Evolutionary conservation across 2,113 vertebrate genomes (phyloP).

Genomic region (Propithecus coquereli): DNA sequence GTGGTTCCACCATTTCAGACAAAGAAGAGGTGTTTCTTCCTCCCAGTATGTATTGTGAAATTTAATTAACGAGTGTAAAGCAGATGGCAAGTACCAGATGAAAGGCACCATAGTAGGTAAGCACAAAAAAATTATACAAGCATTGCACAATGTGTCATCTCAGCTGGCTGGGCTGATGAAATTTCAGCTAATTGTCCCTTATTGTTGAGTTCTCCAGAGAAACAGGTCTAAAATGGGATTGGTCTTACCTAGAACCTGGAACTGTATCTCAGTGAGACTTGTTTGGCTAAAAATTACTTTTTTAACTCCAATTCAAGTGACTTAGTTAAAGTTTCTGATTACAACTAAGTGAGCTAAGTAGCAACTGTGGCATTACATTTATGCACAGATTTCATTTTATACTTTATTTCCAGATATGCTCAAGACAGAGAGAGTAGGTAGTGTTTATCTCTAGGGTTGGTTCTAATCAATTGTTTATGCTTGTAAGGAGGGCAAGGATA

Average conservation of each 20-base stretch:
- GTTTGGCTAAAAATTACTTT: neutral
- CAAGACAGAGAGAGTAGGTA: neutral
- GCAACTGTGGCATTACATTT: neutral
- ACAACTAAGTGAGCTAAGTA: neutral
- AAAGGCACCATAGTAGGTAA: neutral
- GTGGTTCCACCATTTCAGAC: neutral
- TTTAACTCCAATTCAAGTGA: neutral
- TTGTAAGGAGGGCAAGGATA: neutral
- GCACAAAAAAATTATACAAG: neutral
- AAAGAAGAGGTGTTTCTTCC: neutral
- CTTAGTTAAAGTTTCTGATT: neutral
- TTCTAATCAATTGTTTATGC: neutral
- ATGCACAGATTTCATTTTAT: neutral
- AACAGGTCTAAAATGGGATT: neutral
- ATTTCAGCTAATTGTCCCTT: neutral
- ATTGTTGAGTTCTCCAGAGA: neutral
- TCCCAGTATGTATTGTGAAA: neutral
- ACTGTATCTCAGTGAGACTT: neutral
- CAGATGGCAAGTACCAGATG: neutral
- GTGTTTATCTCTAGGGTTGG: neutral
- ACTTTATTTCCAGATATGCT: neutral
- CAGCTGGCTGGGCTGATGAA: neutral
- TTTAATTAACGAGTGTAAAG: constrained; percentile 5
- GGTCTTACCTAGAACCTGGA: neutral
- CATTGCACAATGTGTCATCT: neutral